phyloP scores from a whole-genome alignment of 2,888 invertebrate genomes.

The Drosophila cognata region DNA sequence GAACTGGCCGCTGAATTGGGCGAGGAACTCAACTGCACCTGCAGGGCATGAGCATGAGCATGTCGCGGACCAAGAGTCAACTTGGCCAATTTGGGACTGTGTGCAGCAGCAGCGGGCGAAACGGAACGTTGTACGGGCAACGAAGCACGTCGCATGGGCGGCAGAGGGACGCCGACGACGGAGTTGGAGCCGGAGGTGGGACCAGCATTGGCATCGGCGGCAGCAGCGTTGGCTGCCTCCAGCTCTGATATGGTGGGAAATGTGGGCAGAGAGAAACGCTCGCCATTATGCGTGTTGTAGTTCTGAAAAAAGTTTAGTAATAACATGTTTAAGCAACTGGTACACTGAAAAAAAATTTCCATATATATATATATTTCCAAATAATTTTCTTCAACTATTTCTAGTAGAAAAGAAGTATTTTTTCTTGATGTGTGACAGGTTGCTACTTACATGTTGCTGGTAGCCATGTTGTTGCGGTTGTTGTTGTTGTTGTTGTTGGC shows the following conservation, averaged over 20 bases:
- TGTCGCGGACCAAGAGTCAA: conserved; percentile 65
- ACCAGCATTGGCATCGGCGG: conserved; percentile 34
- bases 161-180: conserved; percentile 30
- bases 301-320: conserved; percentile 54
- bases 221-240: conserved; percentile 85
- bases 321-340: background rate
- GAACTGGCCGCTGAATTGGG: conserved; percentile 88
- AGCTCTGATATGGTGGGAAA: conserved; percentile 90
- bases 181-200: conserved; percentile 24
- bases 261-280: conserved; percentile 90
- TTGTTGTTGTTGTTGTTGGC: conserved; percentile 65
- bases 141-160: conserved; percentile 90
- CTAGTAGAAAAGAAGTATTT: background rate
- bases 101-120: conserved; percentile 86
- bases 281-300: conserved; percentile 85
- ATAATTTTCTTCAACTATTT: background rate
- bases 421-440: background rate
- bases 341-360: background rate
- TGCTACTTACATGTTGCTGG: conserved; percentile 81
- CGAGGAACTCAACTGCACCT: conserved; percentile 86
- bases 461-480: conserved; percentile 70
- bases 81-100: conserved; percentile 81
- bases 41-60: conserved; percentile 55
- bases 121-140: conserved; percentile 92
- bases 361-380: background rate